Percentiles rank a stretch among this genome's conserved stretches.
Conservation (phyloP, 2,113 vertebrate species). For the Nothoprocta pentlandii region DNA sequence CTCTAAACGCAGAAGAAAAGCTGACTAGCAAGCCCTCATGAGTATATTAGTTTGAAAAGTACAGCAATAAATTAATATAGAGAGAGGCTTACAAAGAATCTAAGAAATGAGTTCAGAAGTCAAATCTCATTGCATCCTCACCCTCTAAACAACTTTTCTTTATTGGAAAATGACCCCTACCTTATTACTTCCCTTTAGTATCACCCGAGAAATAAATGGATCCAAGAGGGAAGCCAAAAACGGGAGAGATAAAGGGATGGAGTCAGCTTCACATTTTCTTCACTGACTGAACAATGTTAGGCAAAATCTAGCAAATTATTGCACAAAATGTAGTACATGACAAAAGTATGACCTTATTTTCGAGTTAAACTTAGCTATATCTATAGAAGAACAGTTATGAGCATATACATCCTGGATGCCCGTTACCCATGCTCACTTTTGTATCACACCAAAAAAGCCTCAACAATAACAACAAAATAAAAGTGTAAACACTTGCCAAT, state of each 20-base stretch:
- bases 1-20: slow-evolving; percentile 69
- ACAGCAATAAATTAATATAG: slow-evolving; percentile 65
- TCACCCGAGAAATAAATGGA: neutral
- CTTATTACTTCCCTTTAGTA: slow-evolving; percentile 39
- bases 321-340: neutral
- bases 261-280: slow-evolving; percentile 26
- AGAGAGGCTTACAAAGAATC: slow-evolving; percentile 46
- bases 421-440: slow-evolving; percentile 44
- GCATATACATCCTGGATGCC: slow-evolving; percentile 21
- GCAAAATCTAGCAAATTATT: neutral
- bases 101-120: slow-evolving; percentile 50
- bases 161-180: slow-evolving; percentile 37
- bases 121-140: neutral
- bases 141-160: neutral
- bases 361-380: slow-evolving; percentile 2
- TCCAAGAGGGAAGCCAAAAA: neutral
- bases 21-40: slow-evolving; percentile 61
- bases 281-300: neutral
- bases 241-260: neutral
- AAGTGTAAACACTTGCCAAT: slow-evolving; percentile 57
- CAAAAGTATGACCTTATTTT: neutral
- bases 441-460: slow-evolving; percentile 12
- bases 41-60: slow-evolving; percentile 65
- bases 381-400: neutral
- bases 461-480: neutral